Evolutionary conservation across 2,113 vertebrate genomes (phyloP), one percentile per base, ranked within the genome.

Genomic region (Percopsis transmontana): DNA sequence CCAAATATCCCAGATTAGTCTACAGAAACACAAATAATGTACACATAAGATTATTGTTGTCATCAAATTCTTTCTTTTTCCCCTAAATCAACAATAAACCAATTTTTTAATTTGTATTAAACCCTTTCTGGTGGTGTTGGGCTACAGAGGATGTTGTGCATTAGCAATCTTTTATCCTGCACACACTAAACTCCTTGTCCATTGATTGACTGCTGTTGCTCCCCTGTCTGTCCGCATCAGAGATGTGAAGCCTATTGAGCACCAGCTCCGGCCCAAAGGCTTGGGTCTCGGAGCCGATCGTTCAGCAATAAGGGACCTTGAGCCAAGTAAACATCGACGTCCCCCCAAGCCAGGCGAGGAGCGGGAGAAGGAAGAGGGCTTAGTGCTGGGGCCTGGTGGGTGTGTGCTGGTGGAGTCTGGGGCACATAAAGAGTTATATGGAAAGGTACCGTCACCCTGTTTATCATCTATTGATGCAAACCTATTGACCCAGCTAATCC

Each of bases 241-340:
- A 83, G 91, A 95, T 14, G 88, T 96, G 77, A 95, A 94, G 68
- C 93, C 94, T 2, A 86, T 91, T 11, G 93, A 95, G 71, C 88
- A 91, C 66, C 78, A 93, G 72, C 82, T 95, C 48, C 93, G 95
- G 24, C 94, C 94, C 0, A 96, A 92, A 70, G 94, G 94, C 1
- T 72, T 97, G 78, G 95, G 95, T n/a, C 91, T 97, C 11, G 95
- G 95, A 0, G 95, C 95, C 0, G 94, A 93, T 85, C 90, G 92
- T 33, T 87, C 92, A 0, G 91, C 93, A 0, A 74, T 82, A 24
- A 90, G 91, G 74, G 91, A 92, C 58, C 85, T 95, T 70, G 85
- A 92, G 74, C 90, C 92, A 2, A 58, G 50, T 0, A 65, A 66
- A 9, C 83, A 76, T 6, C 61, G 68, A n/a, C 85, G 82, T 0